These are phyloP conservation scores for Dendrolimus kikuchii DNA, from an alignment of 1,140 invertebrate species.

Conservation along the genomic window DNA sequence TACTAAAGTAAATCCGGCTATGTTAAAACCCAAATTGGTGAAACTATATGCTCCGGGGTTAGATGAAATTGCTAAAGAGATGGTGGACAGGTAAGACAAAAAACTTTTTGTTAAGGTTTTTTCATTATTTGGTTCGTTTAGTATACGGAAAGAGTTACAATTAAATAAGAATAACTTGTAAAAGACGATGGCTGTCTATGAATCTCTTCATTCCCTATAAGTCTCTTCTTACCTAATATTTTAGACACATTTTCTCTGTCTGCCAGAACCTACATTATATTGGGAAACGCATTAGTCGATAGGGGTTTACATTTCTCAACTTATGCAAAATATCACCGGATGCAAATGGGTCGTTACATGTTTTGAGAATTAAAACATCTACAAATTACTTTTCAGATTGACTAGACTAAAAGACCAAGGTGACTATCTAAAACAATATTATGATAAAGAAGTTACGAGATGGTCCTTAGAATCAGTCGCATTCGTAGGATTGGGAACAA, in stretches of 20 bases:
- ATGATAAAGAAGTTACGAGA: constrained; percentile 77
- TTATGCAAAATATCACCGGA: too few relatives aligned
- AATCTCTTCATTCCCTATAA: too few relatives aligned
- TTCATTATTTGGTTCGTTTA: neutral
- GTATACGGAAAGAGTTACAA: too few relatives aligned
- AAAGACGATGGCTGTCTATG: too few relatives aligned
- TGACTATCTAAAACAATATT: constrained; percentile 49
- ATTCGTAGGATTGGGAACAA: constrained; percentile 76
- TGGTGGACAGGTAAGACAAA: constrained; percentile 31
- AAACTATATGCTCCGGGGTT: constrained; percentile 46
- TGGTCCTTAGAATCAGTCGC: constrained; percentile 80
- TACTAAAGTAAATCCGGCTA: constrained; percentile 53
- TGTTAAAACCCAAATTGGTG: constrained; percentile 50
- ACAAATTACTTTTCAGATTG: constrained; percentile 21
- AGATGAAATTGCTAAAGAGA: constrained; percentile 41
- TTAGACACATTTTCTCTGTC: too few relatives aligned
- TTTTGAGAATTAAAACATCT: too few relatives aligned
- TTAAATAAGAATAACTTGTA: too few relatives aligned
- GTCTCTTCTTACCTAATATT: too few relatives aligned
- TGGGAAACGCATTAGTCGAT: too few relatives aligned
- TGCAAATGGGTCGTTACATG: too few relatives aligned
- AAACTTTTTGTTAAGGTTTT: constrained; percentile 4
- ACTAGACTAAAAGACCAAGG: constrained; percentile 24
- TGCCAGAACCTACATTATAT: too few relatives aligned
- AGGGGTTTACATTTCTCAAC: too few relatives aligned